Conservation (phyloP, 2,113 vertebrate species). For the Origma solitaria region DNA sequence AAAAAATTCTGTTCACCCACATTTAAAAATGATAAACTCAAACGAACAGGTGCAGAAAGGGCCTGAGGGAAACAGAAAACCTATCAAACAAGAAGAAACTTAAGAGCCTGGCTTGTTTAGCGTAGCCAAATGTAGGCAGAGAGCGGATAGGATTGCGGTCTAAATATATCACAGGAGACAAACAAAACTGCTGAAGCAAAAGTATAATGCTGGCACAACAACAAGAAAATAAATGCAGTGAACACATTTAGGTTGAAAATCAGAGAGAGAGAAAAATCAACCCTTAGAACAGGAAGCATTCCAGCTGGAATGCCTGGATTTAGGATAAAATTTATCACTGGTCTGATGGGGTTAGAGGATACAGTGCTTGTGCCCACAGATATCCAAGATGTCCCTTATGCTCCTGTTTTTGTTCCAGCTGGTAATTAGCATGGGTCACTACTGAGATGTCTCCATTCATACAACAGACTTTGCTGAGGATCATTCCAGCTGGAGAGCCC, state of each 20-base stretch:
- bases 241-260: neutral
- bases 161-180: constrained; percentile 63
- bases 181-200: constrained; percentile 53
- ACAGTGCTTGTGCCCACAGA: neutral
- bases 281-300: neutral
- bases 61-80: constrained; percentile 37
- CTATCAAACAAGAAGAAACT: constrained; percentile 52
- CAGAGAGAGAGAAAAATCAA: neutral
- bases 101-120: constrained; percentile 43
- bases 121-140: constrained; percentile 32
- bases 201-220: constrained; percentile 1
- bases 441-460: neutral
- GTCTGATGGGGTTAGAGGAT: neutral
- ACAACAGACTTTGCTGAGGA: neutral
- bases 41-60: constrained; percentile 47
- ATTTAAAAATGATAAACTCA: neutral
- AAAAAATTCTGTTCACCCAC: neutral
- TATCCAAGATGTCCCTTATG: neutral
- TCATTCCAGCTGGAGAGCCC: neutral
- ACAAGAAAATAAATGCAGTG: neutral
- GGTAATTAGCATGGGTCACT: neutral
- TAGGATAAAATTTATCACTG: neutral
- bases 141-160: constrained; percentile 34
- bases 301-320: neutral
- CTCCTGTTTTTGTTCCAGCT: neutral